Conservation (phyloP, 2,888 invertebrate genomes). For the Petrolisthes manimaculis region DNA sequence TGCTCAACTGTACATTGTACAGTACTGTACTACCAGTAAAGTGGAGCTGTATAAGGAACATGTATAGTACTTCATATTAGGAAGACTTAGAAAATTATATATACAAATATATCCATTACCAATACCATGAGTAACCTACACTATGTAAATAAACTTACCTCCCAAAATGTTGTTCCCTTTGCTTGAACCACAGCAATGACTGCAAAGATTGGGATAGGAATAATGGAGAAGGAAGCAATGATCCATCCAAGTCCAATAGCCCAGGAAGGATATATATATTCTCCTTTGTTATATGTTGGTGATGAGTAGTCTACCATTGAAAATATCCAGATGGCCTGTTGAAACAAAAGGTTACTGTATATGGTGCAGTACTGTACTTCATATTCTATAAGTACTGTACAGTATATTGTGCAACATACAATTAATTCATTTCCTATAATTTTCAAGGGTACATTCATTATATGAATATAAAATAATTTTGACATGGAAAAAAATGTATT, state of each 20-base stretch:
- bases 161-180: slow-evolving; percentile 79
- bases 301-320: slow-evolving; percentile 89
- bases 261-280: slow-evolving; percentile 85
- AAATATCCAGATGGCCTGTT: slow-evolving; percentile 87
- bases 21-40: too few relatives aligned
- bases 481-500: too few relatives aligned
- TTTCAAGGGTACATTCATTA: background rate
- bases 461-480: background rate
- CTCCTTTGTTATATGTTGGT: slow-evolving; percentile 85
- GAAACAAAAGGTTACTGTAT: slow-evolving; percentile 57
- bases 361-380: background rate
- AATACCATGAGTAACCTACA: too few relatives aligned
- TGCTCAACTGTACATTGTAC: too few relatives aligned
- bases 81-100: background rate
- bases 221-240: slow-evolving; percentile 83
- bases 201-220: slow-evolving; percentile 88
- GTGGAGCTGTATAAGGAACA: too few relatives aligned
- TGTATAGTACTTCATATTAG: too few relatives aligned
- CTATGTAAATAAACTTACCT: slow-evolving; percentile 74
- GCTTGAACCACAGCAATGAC: slow-evolving; percentile 79
- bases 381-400: background rate
- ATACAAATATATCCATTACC: background rate
- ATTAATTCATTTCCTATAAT: background rate
- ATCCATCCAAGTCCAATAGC: slow-evolving; percentile 86
- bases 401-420: background rate